A percentile compares a stretch with the other conserved stretches of the same genome.
Evolutionary conservation across 2,113 vertebrate species (phyloP).

Genomic region (human): DNA sequence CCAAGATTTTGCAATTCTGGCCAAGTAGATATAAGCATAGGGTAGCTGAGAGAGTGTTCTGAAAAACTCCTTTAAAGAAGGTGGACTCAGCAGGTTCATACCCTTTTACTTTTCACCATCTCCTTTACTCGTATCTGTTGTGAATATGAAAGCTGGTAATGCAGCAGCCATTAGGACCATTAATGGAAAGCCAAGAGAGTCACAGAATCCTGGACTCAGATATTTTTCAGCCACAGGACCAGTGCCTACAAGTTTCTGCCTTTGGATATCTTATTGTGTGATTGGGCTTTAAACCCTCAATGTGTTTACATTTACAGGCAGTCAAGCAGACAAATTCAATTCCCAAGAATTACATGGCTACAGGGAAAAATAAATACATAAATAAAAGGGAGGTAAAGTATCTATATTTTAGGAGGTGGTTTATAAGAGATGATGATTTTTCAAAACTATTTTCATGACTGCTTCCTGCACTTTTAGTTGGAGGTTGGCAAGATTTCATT

Average conservation of each 20-base stretch:
- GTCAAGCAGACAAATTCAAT: neutral
- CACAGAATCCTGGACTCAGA: neutral
- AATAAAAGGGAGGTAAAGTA: neutral
- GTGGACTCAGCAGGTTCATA: neutral
- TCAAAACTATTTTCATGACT: neutral
- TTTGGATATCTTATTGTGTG: neutral
- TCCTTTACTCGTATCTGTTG: neutral
- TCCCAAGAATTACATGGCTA: neutral
- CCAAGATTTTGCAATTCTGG: neutral
- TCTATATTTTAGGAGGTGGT: neutral
- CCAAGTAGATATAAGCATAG: neutral
- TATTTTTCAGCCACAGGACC: neutral
- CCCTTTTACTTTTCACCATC: neutral
- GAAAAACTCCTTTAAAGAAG: neutral
- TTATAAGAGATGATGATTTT: neutral
- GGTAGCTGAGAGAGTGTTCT: neutral
- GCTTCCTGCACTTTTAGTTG: neutral
- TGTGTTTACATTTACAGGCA: neutral
- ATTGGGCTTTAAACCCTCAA: neutral
- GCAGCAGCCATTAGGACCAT: neutral
- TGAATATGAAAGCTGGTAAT: neutral
- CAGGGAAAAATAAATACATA: neutral
- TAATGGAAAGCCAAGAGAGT: neutral
- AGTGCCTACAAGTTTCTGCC: neutral
- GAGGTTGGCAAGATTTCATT: neutral